A percentile compares a stretch with the other conserved stretches of the same genome.
These are phyloP conservation scores for Craterocephalus amniculus DNA, from an alignment of 2,797 vertebrate genomes.

Conservation along the genomic window DNA sequence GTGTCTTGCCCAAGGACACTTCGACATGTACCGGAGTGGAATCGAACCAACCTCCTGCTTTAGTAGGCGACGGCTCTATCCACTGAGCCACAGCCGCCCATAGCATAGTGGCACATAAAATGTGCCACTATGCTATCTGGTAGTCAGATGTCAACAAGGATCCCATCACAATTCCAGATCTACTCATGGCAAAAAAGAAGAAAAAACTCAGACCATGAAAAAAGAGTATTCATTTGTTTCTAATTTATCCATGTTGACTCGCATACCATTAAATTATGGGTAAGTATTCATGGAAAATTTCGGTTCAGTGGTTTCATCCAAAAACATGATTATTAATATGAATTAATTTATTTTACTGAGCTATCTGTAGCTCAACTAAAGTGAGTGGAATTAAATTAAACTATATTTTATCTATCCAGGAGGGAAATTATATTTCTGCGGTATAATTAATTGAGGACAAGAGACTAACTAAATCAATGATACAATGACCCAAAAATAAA, in stretches of 20 bases:
- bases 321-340: not conserved
- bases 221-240: not conserved
- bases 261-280: not conserved
- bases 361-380: not conserved
- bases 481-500: not conserved
- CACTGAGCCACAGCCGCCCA: too few species aligned
- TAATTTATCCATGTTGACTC: not conserved
- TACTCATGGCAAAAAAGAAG: not conserved
- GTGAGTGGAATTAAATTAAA: not conserved
- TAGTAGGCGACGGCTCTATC: too few species aligned
- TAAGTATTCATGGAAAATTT: not conserved
- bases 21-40: too few species aligned
- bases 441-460: not conserved
- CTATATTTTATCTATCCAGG: not conserved
- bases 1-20: too few species aligned
- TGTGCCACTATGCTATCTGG: slow-evolving; percentile 1
- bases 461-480: not conserved
- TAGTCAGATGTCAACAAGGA: slow-evolving; percentile 5
- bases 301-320: not conserved
- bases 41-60: too few species aligned
- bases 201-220: not conserved
- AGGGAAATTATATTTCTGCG: not conserved
- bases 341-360: not conserved
- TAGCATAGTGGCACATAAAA: too few species aligned
- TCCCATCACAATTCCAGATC: not conserved